Evolutionary conservation across 2,888 invertebrate species (phyloP).

Genomic region (Isoperla grammatica): DNA sequence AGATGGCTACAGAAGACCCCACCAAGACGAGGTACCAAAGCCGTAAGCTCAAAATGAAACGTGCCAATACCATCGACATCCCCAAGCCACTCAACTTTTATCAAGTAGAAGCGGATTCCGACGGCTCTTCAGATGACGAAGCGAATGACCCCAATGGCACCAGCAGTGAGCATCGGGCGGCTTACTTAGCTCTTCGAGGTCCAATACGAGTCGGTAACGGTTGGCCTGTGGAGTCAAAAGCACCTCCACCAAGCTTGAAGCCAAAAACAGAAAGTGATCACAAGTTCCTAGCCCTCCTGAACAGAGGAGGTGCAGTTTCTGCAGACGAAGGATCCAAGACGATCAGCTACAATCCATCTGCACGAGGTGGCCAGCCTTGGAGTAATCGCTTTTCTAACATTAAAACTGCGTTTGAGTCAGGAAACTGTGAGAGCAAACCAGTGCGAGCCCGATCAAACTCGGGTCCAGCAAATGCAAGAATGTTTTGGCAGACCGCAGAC

Average conservation of each 20-base stretch:
- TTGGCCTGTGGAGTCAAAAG: slow-evolving; percentile 42
- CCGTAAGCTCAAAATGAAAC: slow-evolving; percentile 68
- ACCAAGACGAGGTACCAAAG: slow-evolving; percentile 22
- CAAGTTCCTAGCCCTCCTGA: slow-evolving; percentile 76
- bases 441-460: slow-evolving; percentile 19
- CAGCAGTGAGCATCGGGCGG: slow-evolving; percentile 36
- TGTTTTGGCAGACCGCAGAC: slow-evolving; percentile 59
- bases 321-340: slow-evolving; percentile 39
- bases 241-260: slow-evolving; percentile 60
- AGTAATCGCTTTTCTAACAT: slow-evolving; percentile 76
- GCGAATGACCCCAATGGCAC: slow-evolving; percentile 40
- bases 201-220: slow-evolving; percentile 48
- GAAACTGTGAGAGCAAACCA: slow-evolving; percentile 5
- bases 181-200: slow-evolving; percentile 49
- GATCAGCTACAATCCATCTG: slow-evolving; percentile 36
- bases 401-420: slow-evolving; percentile 68
- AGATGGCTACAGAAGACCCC: slow-evolving; percentile 33
- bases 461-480: slow-evolving; percentile 47
- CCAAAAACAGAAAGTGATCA: slow-evolving; percentile 81
- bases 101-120: slow-evolving; percentile 36
- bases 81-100: slow-evolving; percentile 59
- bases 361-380: slow-evolving; percentile 60
- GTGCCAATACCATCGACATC: slow-evolving; percentile 85
- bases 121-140: slow-evolving; percentile 45
- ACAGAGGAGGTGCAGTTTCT: slow-evolving; percentile 33